phyloP scores from a whole-genome alignment of 2,888 invertebrate genomes.

The Cosmorhoe ocellata region DNA sequence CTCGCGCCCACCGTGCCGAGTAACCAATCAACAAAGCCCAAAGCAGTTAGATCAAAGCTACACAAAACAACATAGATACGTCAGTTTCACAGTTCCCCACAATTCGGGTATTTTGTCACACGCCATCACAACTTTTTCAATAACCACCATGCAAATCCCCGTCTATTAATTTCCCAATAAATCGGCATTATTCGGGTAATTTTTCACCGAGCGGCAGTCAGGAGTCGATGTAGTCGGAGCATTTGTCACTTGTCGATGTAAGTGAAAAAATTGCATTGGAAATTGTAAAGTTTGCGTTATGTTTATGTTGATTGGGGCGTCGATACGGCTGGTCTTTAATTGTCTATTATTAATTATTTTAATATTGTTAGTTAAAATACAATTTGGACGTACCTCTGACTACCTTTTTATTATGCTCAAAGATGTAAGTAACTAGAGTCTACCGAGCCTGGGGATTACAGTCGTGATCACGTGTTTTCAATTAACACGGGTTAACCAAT shows the following conservation, averaged over 20 bases:
- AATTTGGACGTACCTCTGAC: too few relatives aligned
- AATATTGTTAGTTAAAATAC: too few relatives aligned
- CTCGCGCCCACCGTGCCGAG: too few relatives aligned
- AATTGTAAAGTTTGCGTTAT: constrained; percentile 9
- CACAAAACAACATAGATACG: neutral
- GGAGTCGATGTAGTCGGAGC: constrained; percentile 29
- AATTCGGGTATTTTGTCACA: constrained; percentile 28
- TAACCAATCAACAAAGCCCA: too few relatives aligned
- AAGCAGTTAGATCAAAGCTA: neutral
- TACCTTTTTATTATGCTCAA: too few relatives aligned
- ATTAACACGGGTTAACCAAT: too few relatives aligned
- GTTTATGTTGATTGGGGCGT: constrained; percentile 1
- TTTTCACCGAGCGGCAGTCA: constrained; percentile 47
- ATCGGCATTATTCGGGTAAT: constrained; percentile 47
- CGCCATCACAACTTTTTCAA: constrained; percentile 38
- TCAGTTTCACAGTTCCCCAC: neutral
- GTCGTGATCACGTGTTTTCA: too few relatives aligned
- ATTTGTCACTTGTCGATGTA: constrained; percentile 49
- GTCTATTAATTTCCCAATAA: constrained; percentile 56
- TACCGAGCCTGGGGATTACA: too few relatives aligned
- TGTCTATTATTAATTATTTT: too few relatives aligned
- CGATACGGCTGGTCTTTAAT: too few relatives aligned
- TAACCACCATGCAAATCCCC: constrained; percentile 43
- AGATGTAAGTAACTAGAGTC: too few relatives aligned
- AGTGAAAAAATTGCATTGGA: constrained; percentile 13